Base-by-base conservation (phyloP, 2,113 vertebrate genomes). In the Bostrychus sinensis region DNA sequence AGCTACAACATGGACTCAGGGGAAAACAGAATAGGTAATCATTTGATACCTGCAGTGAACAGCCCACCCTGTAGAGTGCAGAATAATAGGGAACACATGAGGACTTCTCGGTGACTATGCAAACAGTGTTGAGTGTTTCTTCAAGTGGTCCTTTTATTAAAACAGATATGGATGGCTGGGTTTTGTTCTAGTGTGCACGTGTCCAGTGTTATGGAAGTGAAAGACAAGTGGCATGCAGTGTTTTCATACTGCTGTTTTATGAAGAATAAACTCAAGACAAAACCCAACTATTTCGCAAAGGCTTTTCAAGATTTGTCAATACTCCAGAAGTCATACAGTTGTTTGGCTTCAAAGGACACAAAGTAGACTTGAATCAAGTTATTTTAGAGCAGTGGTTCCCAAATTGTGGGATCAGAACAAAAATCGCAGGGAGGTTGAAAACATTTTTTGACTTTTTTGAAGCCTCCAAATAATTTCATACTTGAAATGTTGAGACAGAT, bases 21-120 rank as follows among this genome's bases (percentile, higher is more conserved):
- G 81, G 78, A 74, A 85, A 84, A 70, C 76, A 79, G 82, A 83
- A 82, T 74, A 77, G 80, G 81, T 81, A 72, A 85, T 85, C 77
- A 89, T 81, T 78, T 82, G 88, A 86, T 82, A 88, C 78, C 56
- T 54, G 56, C 50, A 66, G 63, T 53, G 51, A 70, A 70, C 13
- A 61, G 76, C 70, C 81, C 84, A 85, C 86, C 84, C 82, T 67
- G 80, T 75, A 80, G 81, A 65, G 63, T 1, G 43, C 43, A 74
- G 86, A 86, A 86, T 81, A 79, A 88, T 72, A 82, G 74, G 82
- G 64, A 81, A 72, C 75, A 78, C 63, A 64, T 68, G 69, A 81
- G 67, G 62, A 81, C 66, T 66, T 57, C 66, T 80, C 43, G 51
- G 34, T 61, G 72, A 71, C 80, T 79, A 78, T 79, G 66, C 74